Base-by-base conservation (phyloP, 2,888 invertebrate species). In the Hirtodrosophila cameraria region DNA sequence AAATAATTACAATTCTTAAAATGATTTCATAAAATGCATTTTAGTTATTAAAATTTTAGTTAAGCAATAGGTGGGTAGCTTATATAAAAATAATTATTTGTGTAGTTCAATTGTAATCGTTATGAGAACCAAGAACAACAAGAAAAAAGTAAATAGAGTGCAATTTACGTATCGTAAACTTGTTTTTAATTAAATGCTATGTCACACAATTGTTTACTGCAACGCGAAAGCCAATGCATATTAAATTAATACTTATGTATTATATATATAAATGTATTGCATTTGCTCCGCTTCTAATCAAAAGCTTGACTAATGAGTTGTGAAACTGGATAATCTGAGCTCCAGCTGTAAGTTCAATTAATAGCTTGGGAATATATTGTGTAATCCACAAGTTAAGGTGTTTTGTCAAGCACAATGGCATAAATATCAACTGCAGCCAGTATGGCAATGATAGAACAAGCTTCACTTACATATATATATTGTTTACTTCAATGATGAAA, bases 381-480 rank as follows among this genome's bases (percentile, higher is more conserved):
- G 23, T 23, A 61, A 42, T 6, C 23, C 5, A 18, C 11, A 25
- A 13, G 13, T 42, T 7, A 9, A 63, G 15, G 12, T 15, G 15
- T 28, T n/a, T 23, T 25, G 30, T 3, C 12, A 27, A 16, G 27
- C 13, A n/a, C 16, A 30, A 13, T 20, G n/a, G 20, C 15, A 6
- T 33, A 8, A 18, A 16, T 36, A 41, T 38, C 38, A 58, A 61
- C 53, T 45, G 6, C 36, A 35, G 11, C 35, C 12, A 45, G 42
- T 43, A 48, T 16, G 16, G 5, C 23, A 46, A 41, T 27, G 13
- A 23, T 20, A 31, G 9, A 42, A 16, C 5, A 11, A 18, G 5
- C n/a, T n/a, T 38, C 20, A 23, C 8, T 2, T 20, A 23, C 6
- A 23, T 23, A 23, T 8, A 28, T 20, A 41, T 31, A 33, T 13